A percentile compares a stretch with the other conserved stretches of the same genome.
phyloP scores from a whole-genome alignment of 2,888 invertebrate species.

The Argyresthia albistria region DNA sequence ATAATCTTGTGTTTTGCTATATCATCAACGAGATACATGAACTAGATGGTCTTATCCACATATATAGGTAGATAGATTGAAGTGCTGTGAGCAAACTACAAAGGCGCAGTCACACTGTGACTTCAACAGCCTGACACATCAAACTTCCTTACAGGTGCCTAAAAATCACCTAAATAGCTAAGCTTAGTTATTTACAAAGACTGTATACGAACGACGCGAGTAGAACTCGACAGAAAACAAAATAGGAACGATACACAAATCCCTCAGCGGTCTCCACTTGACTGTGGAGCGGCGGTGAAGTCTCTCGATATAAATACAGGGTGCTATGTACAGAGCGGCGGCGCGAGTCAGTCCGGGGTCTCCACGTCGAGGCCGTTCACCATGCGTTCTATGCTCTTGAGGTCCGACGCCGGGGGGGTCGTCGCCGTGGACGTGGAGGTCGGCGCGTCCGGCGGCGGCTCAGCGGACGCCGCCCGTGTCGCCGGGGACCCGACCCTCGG shows the following conservation, averaged over 20 bases:
- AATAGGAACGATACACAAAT: conserved; percentile 71
- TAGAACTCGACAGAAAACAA: conserved; percentile 65
- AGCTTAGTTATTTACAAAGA: conserved; percentile 65
- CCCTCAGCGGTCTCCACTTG: not conserved
- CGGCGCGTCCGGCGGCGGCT: conserved; percentile 69
- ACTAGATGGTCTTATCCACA: not conserved
- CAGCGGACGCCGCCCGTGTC: conserved; percentile 63
- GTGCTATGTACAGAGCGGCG: conserved; percentile 53
- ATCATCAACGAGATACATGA: too few species aligned
- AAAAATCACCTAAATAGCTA: conserved; percentile 40
- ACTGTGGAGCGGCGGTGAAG: conserved; percentile 7
- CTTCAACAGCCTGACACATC: not conserved
- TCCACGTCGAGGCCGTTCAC: conserved; percentile 95
- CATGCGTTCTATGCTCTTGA: conserved; percentile 98
- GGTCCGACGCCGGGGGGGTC: conserved; percentile 82
- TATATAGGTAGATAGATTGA: not conserved
- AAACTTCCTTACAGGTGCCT: conserved; percentile 21
- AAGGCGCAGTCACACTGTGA: not conserved
- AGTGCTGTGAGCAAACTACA: conserved; percentile 12
- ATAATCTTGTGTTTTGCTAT: too few species aligned
- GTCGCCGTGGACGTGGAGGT: conserved; percentile 59
- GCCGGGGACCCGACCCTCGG: conserved; percentile 48
- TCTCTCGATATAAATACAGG: conserved; percentile 50
- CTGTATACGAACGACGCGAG: conserved; percentile 65
- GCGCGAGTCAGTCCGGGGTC: conserved; percentile 68